Evolutionary conservation across 2,113 vertebrate species (phyloP), one percentile per base, ranked within the genome.

Genomic region (Psephotus haematonotus): DNA sequence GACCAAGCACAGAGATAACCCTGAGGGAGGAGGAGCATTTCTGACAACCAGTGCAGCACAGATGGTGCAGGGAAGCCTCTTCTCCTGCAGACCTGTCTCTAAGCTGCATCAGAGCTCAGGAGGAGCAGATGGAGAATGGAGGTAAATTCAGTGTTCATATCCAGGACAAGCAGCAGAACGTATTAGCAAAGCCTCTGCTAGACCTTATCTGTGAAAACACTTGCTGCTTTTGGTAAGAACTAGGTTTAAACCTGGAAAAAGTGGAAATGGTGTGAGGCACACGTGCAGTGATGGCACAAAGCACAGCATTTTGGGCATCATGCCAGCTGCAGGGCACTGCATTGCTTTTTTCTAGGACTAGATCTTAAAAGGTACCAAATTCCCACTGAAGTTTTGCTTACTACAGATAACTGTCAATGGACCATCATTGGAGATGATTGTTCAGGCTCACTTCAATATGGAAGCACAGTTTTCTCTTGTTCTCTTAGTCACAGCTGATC

Each of bases 231-330:
- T 47, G 43, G n/a, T 81, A 50, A 77, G 88, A 81, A 82, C 77
- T 33, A 77, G 55, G n/a, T 74, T 87, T 71, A 47, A 91, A 68
- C 23, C 33, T 68, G 49, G 74, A 25, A 79, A 35, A 63, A 70
- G 68, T 44, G 69, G 77, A 67, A 63, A 43, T 35, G 20, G n/a
- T 18, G 44, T 64, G 46, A 89, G 60, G 59, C 25, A 9, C 1
- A 10, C 33, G 15, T 25, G 41, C 53, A 33, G 37, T 13, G 63
- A 39, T 24, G 44, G 31, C 80, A 70, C 43, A 52, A 44, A 81
- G 37, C 10, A 7, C 41, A 4, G 31, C 5, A 2, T 12, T 15
- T 29, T 0, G 13, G 63, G 22, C 49, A 19, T 17, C 35, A 27
- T 22, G 7, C 65, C 65, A 37, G 41, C 3, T 60, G 49, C 46